These are phyloP conservation scores for Drosophila robusta DNA, from an alignment of 2,888 invertebrate species.

Conservation along the genomic window DNA sequence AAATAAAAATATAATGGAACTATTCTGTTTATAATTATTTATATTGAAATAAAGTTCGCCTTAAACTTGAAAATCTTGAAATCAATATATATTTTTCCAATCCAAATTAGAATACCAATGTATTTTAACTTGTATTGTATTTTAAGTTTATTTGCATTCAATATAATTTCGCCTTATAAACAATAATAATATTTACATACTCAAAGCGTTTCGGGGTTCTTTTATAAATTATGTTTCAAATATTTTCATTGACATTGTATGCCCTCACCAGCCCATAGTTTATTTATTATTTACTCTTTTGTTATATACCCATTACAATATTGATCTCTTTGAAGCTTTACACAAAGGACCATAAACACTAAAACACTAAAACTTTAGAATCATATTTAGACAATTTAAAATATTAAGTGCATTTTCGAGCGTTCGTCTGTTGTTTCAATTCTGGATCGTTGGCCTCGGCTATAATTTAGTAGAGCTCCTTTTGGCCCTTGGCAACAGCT, in stretches of 20 bases:
- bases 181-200: conserved; percentile 25
- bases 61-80: too few species aligned
- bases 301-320: conserved; percentile 48
- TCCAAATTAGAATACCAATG: too few species aligned
- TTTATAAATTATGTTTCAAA: conserved; percentile 15
- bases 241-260: conserved; percentile 68
- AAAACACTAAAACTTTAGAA: conserved; percentile 12
- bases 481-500: conserved; percentile 50
- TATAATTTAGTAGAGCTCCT: conserved; percentile 59
- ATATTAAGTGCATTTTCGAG: conserved; percentile 29
- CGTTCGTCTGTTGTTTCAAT: conserved; percentile 8
- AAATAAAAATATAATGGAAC: too few species aligned
- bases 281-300: conserved; percentile 30
- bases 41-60: too few species aligned
- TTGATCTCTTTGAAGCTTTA: conserved; percentile 66
- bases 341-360: conserved; percentile 20
- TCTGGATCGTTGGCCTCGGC: neutral
- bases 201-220: conserved; percentile 29
- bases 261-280: conserved; percentile 80
- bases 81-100: too few species aligned
- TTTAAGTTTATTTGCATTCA: conserved; percentile 18
- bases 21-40: too few species aligned
- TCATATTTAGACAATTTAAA: conserved; percentile 22
- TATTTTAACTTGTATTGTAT: too few species aligned
- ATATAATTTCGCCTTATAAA: conserved; percentile 6